Evolutionary conservation across 2,888 invertebrate genomes (phyloP).

Genomic region (Lissocephala sabroskyi): DNA sequence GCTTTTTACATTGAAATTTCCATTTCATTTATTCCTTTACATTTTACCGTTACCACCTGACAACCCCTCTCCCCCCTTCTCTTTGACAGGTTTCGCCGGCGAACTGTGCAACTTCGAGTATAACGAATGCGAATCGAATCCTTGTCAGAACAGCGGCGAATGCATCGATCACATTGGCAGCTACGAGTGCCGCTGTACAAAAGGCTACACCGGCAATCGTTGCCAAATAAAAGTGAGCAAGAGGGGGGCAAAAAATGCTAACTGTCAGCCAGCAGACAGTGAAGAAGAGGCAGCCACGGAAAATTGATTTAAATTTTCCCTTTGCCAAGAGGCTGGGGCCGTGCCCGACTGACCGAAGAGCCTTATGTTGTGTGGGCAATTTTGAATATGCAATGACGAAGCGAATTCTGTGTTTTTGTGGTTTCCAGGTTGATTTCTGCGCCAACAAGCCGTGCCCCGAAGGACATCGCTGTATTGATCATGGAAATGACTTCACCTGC

Average conservation of each 20-base stretch:
- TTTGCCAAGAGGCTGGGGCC: too few relatives aligned
- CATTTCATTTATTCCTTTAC: slow-evolving; percentile 65
- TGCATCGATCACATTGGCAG: slow-evolving; percentile 82
- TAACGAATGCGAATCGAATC: slow-evolving; percentile 84
- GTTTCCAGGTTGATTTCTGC: slow-evolving; percentile 78
- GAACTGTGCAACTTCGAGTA: slow-evolving; percentile 82
- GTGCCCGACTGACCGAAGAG: too few relatives aligned
- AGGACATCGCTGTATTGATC: slow-evolving; percentile 80
- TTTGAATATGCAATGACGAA: too few relatives aligned
- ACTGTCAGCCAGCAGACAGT: not conserved
- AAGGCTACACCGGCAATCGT: slow-evolving; percentile 80
- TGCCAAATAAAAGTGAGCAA: slow-evolving; percentile 80
- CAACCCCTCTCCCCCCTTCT: slow-evolving; percentile 2
- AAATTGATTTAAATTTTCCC: too few relatives aligned
- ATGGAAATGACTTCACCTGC: slow-evolving; percentile 82
- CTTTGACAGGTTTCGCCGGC: slow-evolving; percentile 78
- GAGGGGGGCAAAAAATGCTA: not conserved
- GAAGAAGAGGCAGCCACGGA: not conserved
- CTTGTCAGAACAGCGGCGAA: slow-evolving; percentile 82
- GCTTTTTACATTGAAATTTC: slow-evolving; percentile 46
- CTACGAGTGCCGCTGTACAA: slow-evolving; percentile 79
- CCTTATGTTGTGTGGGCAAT: not conserved
- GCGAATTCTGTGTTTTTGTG: too few relatives aligned
- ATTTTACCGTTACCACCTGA: slow-evolving; percentile 25
- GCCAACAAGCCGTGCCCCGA: slow-evolving; percentile 80